Evolutionary conservation across 2,888 invertebrate genomes (phyloP).

Genomic region (Troides oblongomaculatus): DNA sequence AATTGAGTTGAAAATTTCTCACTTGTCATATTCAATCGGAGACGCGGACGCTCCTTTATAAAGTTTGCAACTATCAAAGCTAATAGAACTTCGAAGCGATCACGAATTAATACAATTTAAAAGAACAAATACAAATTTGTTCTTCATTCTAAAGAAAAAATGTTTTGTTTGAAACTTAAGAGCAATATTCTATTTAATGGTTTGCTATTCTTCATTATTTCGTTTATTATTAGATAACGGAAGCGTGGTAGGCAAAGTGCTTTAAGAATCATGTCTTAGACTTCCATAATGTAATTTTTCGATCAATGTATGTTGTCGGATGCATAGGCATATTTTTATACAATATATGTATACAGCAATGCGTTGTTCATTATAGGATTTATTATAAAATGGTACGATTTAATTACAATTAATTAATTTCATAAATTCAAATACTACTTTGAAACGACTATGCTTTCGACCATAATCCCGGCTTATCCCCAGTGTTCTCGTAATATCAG

Average conservation of each 20-base stretch:
- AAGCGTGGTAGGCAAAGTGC: neutral
- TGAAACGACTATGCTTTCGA: neutral
- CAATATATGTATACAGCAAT: neutral
- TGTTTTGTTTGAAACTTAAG: constrained; percentile 5
- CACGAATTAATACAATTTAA: constrained; percentile 4
- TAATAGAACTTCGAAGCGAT: constrained; percentile 11
- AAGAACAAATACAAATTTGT: neutral
- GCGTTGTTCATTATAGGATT: neutral
- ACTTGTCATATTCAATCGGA: constrained; percentile 13
- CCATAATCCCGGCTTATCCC: constrained; percentile 4
- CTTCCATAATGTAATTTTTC: neutral
- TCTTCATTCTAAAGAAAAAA: too few relatives aligned
- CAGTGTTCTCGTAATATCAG: neutral
- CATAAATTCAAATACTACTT: constrained; percentile 4
- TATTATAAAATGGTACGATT: neutral
- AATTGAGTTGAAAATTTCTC: constrained; percentile 8
- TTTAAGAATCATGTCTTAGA: neutral
- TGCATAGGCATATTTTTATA: neutral
- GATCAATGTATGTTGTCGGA: neutral
- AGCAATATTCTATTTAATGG: neutral
- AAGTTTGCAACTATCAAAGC: neutral
- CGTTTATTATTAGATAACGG: neutral
- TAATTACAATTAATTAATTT: neutral
- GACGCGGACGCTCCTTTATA: neutral
- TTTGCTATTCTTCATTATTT: neutral